Evolutionary conservation across 2,888 invertebrate species (phyloP).

Genomic region (Callosobruchus maculatus): DNA sequence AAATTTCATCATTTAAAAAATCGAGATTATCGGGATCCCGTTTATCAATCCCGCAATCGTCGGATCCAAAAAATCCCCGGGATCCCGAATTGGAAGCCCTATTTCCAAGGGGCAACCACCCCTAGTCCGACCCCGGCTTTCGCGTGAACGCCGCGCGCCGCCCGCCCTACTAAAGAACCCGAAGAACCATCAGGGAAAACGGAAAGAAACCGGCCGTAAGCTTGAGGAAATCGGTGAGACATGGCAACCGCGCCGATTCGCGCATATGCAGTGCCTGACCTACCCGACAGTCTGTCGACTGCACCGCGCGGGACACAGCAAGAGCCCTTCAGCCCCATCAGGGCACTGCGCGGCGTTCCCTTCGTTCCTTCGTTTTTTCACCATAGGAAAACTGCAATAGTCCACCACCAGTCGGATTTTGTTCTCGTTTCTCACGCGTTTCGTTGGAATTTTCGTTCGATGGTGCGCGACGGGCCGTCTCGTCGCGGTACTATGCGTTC

Average conservation of each 20-base stretch:
- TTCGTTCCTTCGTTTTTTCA: background rate
- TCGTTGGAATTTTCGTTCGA: slow-evolving; percentile 5
- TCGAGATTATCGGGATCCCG: too few species aligned
- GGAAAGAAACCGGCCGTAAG: slow-evolving; percentile 7
- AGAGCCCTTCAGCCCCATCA: slow-evolving; percentile 45
- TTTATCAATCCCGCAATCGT: too few species aligned
- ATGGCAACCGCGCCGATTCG: slow-evolving; percentile 27
- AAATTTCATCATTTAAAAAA: too few species aligned
- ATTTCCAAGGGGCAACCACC: too few species aligned
- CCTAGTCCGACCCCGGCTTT: background rate
- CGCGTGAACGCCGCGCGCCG: slow-evolving; percentile 3
- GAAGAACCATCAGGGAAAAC: slow-evolving; percentile 17
- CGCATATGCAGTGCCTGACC: slow-evolving; percentile 50
- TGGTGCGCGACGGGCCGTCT: background rate
- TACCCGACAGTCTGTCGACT: slow-evolving; percentile 46
- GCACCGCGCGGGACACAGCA: slow-evolving; percentile 43
- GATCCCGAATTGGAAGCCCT: too few species aligned
- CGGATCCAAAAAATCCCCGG: too few species aligned
- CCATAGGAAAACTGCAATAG: background rate
- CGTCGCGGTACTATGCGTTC: background rate
- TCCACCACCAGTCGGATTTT: background rate
- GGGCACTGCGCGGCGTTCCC: slow-evolving; percentile 22
- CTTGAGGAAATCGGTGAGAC: slow-evolving; percentile 20
- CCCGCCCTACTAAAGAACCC: slow-evolving; percentile 6
- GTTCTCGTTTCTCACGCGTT: background rate